phyloP scores from a whole-genome alignment of 2,113 vertebrate species.

The Notechis scutatus region DNA sequence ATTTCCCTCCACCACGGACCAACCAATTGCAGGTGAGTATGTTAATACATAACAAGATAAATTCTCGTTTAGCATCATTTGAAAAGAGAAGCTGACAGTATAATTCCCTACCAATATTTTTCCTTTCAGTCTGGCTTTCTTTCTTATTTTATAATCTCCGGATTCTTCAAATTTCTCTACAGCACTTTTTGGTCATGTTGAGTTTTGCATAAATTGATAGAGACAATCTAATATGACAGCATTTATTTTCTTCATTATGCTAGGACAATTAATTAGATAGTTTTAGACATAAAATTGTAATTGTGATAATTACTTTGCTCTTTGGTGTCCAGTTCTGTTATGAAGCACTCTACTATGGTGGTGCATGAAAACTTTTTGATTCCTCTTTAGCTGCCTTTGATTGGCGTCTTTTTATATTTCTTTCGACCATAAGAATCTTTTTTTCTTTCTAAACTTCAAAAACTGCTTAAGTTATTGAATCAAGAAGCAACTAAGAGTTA shows the following conservation, averaged over 20 bases:
- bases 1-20: too few relatives aligned
- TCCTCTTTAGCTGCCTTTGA: not conserved
- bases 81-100: not conserved
- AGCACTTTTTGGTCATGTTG: not conserved
- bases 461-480: not conserved
- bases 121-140: not conserved
- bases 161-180: not conserved
- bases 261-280: not conserved
- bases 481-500: not conserved
- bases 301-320: not conserved
- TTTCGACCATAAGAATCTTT: not conserved
- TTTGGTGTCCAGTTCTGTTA: not conserved
- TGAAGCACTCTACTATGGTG: not conserved
- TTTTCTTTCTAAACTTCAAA: not conserved
- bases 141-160: not conserved
- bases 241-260: not conserved
- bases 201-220: not conserved
- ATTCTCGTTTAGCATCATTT: not conserved
- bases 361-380: not conserved
- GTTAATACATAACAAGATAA: not conserved
- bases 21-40: too few relatives aligned
- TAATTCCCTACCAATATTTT: not conserved
- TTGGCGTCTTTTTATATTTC: not conserved
- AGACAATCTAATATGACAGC: not conserved
- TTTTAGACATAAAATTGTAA: constrained; percentile 1